phyloP scores from a whole-genome alignment of 1,140 invertebrate species.

The Sinella curviseta region DNA sequence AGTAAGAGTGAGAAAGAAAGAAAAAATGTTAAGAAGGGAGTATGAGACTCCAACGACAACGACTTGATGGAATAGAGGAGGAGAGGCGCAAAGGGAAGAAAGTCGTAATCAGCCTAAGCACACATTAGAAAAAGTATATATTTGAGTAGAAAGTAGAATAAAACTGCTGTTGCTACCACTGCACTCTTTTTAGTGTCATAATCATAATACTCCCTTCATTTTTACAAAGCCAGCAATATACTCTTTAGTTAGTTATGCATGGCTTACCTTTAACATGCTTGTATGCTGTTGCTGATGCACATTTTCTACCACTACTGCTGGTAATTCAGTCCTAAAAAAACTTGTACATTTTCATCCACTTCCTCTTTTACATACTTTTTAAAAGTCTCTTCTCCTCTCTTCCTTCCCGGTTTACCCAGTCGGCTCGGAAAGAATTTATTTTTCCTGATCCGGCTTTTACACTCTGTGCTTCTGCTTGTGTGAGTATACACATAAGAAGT shows the following conservation, averaged over 20 bases:
- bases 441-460: slow-evolving; percentile 25
- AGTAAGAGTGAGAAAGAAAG: not conserved
- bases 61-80: not conserved
- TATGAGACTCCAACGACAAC: not conserved
- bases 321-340: too few relatives aligned
- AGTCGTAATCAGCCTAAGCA: slow-evolving; percentile 15
- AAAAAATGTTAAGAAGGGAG: not conserved
- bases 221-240: slow-evolving; percentile 5
- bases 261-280: slow-evolving; percentile 22
- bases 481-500: not conserved
- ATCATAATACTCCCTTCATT: slow-evolving; percentile 23
- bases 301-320: too few relatives aligned
- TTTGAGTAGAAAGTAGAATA: not conserved
- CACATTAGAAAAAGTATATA: slow-evolving; percentile 11
- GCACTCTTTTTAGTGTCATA: not conserved
- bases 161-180: not conserved
- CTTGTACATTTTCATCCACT: too few relatives aligned
- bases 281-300: not conserved
- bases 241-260: slow-evolving; percentile 22
- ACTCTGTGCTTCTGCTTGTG: not conserved
- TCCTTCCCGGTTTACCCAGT: too few relatives aligned
- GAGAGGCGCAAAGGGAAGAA: not conserved
- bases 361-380: too few relatives aligned
- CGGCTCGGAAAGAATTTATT: slow-evolving; percentile 17
- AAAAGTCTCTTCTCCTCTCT: not conserved